Conservation (phyloP, 2,113 vertebrate species). For the Alexandromys fortis region DNA sequence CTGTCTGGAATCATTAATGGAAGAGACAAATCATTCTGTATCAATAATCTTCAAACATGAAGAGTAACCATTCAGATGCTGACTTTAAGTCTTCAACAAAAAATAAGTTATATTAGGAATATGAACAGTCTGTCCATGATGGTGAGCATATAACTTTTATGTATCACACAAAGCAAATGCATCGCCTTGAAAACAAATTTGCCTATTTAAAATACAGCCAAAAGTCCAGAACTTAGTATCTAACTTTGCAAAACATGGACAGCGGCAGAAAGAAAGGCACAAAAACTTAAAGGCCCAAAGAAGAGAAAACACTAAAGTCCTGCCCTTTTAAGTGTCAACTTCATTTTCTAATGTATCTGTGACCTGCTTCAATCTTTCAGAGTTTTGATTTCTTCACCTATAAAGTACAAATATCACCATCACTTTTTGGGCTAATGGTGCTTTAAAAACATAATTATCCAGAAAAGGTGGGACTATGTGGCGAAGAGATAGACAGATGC, state of each 20-base stretch:
- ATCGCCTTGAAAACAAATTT: slow-evolving; percentile 49
- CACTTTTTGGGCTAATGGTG: slow-evolving; percentile 1
- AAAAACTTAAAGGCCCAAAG: slow-evolving; percentile 54
- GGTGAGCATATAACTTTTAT: slow-evolving; percentile 13
- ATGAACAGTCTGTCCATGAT: slow-evolving; percentile 12
- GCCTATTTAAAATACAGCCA: slow-evolving; percentile 37
- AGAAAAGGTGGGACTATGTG: slow-evolving; percentile 51
- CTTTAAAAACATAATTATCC: slow-evolving; percentile 52
- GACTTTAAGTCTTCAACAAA: slow-evolving; percentile 43
- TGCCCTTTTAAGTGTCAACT: background rate
- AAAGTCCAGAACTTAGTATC: slow-evolving; percentile 55
- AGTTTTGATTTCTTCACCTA: slow-evolving; percentile 36
- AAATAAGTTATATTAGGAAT: slow-evolving; percentile 40
- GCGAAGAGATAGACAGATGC: slow-evolving; percentile 54
- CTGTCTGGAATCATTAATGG: slow-evolving; percentile 44
- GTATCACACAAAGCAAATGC: background rate
- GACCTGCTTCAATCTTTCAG: slow-evolving; percentile 32
- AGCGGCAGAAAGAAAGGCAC: slow-evolving; percentile 4
- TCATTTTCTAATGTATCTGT: background rate
- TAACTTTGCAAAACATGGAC: slow-evolving; percentile 53
- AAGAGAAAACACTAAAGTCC: slow-evolving; percentile 44
- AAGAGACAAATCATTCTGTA: slow-evolving; percentile 26
- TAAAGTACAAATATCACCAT: slow-evolving; percentile 37
- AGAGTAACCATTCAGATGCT: slow-evolving; percentile 21
- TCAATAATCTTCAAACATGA: slow-evolving; percentile 45